Evolutionary conservation across 2,797 vertebrate species (phyloP).

Genomic region (Mormyrus proboscirostris): DNA sequence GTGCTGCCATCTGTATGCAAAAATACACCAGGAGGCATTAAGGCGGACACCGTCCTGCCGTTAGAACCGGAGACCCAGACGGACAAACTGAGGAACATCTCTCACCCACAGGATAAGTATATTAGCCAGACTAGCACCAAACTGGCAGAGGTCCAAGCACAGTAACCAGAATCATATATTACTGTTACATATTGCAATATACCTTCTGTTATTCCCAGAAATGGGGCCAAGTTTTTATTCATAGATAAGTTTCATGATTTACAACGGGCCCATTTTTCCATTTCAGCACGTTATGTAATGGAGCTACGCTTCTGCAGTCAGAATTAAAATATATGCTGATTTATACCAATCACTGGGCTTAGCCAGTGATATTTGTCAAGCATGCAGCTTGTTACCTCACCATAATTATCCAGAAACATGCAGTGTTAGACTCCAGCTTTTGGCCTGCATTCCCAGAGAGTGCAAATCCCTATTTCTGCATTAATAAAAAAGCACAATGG

Average conservation of each 20-base stretch:
- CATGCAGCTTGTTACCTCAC: slow-evolving; percentile 17
- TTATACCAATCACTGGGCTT: slow-evolving; percentile 4
- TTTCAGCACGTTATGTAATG: slow-evolving; percentile 31
- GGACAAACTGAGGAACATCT: neutral
- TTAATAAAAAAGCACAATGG: neutral
- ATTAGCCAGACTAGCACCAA: neutral
- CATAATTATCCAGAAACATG: slow-evolving; percentile 14
- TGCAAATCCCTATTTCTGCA: neutral
- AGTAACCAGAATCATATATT: neutral
- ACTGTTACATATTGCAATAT: slow-evolving; percentile 25
- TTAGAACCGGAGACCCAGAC: neutral
- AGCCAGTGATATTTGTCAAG: neutral
- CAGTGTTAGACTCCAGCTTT: neutral
- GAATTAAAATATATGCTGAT: slow-evolving; percentile 45
- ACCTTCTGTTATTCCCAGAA: slow-evolving; percentile 11
- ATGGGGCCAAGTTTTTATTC: neutral
- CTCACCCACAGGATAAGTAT: neutral
- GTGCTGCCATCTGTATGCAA: neutral
- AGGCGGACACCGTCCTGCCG: neutral
- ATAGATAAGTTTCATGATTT: slow-evolving; percentile 26
- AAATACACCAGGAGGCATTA: neutral
- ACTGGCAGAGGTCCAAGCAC: neutral
- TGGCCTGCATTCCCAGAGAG: neutral
- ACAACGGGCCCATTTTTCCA: slow-evolving; percentile 17
- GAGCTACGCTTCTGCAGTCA: slow-evolving; percentile 34